phyloP scores from a whole-genome alignment of 2,797 vertebrate genomes.

The Lagorchestes hirsutus region DNA sequence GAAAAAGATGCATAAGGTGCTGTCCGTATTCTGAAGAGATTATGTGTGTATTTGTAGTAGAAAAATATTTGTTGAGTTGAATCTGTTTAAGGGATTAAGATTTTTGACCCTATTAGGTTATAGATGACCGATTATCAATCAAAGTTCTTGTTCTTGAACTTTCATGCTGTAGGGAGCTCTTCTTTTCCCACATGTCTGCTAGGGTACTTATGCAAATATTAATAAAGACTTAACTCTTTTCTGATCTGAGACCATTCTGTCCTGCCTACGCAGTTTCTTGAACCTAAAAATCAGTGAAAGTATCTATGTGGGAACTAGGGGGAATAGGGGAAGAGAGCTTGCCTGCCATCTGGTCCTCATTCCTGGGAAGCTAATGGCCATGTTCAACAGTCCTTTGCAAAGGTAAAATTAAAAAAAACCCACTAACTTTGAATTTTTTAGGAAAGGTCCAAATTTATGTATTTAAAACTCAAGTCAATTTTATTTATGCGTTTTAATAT shows the following conservation, averaged over 20 bases:
- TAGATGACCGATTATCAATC: too few species aligned
- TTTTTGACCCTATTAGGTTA: neutral
- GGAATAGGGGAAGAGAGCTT: neutral
- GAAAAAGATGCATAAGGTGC: neutral
- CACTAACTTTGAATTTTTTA: neutral
- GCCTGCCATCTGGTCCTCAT: slow-evolving; percentile 12
- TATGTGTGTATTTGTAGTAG: neutral
- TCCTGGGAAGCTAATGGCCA: neutral
- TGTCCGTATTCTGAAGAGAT: neutral
- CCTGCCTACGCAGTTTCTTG: neutral
- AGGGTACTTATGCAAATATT: neutral
- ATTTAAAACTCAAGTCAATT: neutral
- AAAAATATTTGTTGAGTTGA: neutral
- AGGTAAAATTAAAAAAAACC: neutral
- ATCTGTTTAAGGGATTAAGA: neutral
- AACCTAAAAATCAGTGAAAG: slow-evolving; percentile 16
- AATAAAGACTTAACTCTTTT: neutral
- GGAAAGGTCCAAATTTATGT: neutral
- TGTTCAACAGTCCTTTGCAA: slow-evolving; percentile 16
- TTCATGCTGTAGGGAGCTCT: neutral
- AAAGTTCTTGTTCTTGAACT: neutral
- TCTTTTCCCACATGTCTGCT: neutral
- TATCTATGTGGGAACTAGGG: slow-evolving; percentile 1
- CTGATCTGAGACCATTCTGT: neutral
- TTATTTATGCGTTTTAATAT: neutral